Evolutionary conservation across 2,113 vertebrate genomes (phyloP).

Genomic region (Scartelaos histophorus): DNA sequence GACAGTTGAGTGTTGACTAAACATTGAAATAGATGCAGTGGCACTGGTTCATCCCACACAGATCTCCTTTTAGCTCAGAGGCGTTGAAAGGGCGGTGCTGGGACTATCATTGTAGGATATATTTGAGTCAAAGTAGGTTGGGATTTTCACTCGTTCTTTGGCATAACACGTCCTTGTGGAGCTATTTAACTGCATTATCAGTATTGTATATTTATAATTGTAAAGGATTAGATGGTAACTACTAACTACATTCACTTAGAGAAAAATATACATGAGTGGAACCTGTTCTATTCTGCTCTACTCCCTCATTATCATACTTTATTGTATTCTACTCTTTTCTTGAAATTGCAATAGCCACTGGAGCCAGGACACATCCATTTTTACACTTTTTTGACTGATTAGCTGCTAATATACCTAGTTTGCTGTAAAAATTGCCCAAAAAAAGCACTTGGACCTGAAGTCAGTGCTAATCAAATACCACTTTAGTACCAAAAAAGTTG

Average conservation of each 20-base stretch:
- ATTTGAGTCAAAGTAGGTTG: not conserved
- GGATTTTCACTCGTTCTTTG: not conserved
- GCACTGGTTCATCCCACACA: not conserved
- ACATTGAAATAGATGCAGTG: not conserved
- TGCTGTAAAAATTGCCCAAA: too few relatives aligned
- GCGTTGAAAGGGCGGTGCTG: not conserved
- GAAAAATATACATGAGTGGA: too few relatives aligned
- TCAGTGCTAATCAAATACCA: too few relatives aligned
- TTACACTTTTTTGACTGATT: too few relatives aligned
- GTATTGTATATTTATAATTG: not conserved
- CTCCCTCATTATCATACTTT: too few relatives aligned
- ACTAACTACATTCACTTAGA: not conserved
- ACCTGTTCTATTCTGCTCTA: too few relatives aligned
- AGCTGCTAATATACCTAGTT: too few relatives aligned
- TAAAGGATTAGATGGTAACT: not conserved
- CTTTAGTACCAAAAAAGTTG: too few relatives aligned
- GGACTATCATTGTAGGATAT: not conserved
- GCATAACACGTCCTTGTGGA: not conserved
- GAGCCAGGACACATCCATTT: too few relatives aligned
- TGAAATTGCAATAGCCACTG: too few relatives aligned
- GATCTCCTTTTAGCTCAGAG: not conserved
- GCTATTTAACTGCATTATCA: not conserved
- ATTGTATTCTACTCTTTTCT: too few relatives aligned
- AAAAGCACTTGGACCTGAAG: too few relatives aligned
- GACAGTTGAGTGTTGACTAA: not conserved